Base-by-base conservation (phyloP, 2,888 invertebrate genomes). In the Amiota minor region DNA sequence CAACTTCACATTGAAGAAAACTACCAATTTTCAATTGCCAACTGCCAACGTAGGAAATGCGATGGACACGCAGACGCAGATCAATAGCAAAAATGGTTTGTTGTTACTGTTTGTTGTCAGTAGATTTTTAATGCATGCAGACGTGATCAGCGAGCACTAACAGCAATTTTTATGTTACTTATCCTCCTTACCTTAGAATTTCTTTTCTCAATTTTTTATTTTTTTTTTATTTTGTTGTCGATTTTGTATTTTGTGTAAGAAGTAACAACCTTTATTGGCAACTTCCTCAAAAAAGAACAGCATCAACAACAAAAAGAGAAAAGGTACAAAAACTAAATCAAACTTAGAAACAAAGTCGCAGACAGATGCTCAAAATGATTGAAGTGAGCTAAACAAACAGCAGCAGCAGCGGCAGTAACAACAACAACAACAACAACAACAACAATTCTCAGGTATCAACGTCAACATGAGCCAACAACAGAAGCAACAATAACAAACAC, bases 61-160 rank as follows among this genome's bases (percentile, higher is more conserved):
- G 6, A 6, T 2, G 35, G 35, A 35, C 6, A 35, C 35, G 35
- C 35, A 35, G 35, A 35, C 35, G 2, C 35, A 35, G 35, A 35
- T 35, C 35, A 35, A 35, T 35, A 35, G 35, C 6, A 35, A 35
- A 3, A 35, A 35, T 35, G 2, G 35, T 35, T 35, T 35, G 23
- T 23, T 23, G 23, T 35, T 10, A 6, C 12, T 35, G 11, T 62
- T 62, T 35, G 11, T 35, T 35, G 4, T 35, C 35, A 35, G 23
- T 62, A 35, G 35, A 74, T 72, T 77, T 74, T 83, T 86, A 86
- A 83, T 83, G 85, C 86, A 83, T 80, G 81, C 76, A 74, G 81
- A 86, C 86, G 85, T 83, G 83, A 86, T 83, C 86, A 79, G 75
- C 53, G 20, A 71, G 70, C 23, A 18, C 81, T 81, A 79, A 81